Evolutionary conservation across 2,797 vertebrate genomes (phyloP), one percentile per base, ranked within the genome.

Genomic region (Uromys caudimaculatus): DNA sequence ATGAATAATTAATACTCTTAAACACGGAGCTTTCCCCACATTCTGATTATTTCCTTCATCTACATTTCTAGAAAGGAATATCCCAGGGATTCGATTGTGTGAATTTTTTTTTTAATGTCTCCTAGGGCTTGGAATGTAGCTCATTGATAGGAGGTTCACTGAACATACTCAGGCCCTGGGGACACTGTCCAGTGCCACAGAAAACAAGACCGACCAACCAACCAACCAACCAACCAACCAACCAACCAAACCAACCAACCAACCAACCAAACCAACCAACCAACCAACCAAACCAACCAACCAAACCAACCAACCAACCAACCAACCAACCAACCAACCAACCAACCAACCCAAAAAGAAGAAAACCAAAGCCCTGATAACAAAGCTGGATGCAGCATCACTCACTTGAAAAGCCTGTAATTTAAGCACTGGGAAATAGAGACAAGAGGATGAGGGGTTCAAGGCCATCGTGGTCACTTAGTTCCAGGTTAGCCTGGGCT

Each of bases 1-100:
- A 73, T 85, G 83, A 94, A 91, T 90, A 95, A 78, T 67, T 19
- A 85, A 62, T 84, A 64, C 75, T 73, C 62, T 83, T 77, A 96
- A 96, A 90, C 35, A 87, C 58, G 60, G 93, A 86, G 58, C 54
- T 69, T 93, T 82, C 10, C 67, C 24, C 64, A 90, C 47, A 50
- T 78, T 77, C 64, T 78, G 44, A 78, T 91, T 89, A 81, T 81
- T 94, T 90, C 41, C 77, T 88, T 91, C 50, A 44, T 76, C 38
- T 19, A 2, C 76, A 81, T 83, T 79, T 87, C 69, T 73, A 94
- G 58, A 91, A 90, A 93, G 54, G 85, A 71, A 94, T 93, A 38
- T 14, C 85, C 60, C 81, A 60, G 8, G 38, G 69, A 54, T 69
- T 12, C 56, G 54, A n/a, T 47, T 87, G 12, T 47, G 56, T 27